These are phyloP conservation scores for Ashinkailepas kermadecensis DNA, from an alignment of 2,888 invertebrate genomes.

Conservation along the genomic window DNA sequence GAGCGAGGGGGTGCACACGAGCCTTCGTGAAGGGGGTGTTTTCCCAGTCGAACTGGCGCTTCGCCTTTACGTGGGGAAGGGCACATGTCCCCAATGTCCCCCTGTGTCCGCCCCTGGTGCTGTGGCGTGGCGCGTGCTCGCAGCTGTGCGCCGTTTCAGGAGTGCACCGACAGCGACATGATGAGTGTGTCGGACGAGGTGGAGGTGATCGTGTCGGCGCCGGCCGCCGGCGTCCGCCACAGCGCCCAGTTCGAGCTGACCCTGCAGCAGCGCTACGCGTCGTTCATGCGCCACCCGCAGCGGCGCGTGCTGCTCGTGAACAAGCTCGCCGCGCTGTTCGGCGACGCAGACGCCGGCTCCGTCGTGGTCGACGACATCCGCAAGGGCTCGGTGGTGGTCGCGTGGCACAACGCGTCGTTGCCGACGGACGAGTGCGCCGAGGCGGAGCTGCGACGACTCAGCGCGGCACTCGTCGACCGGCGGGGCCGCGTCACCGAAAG, in stretches of 20 bases:
- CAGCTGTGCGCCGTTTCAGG: constrained; percentile 25
- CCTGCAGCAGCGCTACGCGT: constrained; percentile 37
- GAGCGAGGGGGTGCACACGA: too few relatives aligned
- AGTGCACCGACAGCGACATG: constrained; percentile 31
- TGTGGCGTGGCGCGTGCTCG: neutral
- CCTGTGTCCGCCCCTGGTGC: too few relatives aligned
- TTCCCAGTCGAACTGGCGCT: too few relatives aligned
- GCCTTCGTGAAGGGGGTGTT: too few relatives aligned
- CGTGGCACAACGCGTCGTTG: constrained; percentile 66
- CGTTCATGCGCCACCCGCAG: constrained; percentile 38
- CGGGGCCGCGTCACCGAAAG: constrained; percentile 45
- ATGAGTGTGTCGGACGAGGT: constrained; percentile 29
- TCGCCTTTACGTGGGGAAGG: too few relatives aligned
- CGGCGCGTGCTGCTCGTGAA: constrained; percentile 38
- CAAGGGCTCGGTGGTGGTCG: constrained; percentile 42
- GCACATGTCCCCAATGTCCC: too few relatives aligned
- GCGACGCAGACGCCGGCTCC: constrained; percentile 39
- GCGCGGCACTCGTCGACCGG: constrained; percentile 54
- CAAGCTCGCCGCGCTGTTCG: constrained; percentile 41
- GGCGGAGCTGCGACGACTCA: constrained; percentile 42
- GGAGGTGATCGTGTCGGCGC: constrained; percentile 27
- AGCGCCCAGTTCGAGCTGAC: constrained; percentile 37
- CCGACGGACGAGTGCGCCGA: constrained; percentile 66
- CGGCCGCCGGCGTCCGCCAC: constrained; percentile 16
- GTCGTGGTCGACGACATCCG: constrained; percentile 37